phyloP scores from a whole-genome alignment of 2,113 vertebrate genomes.

The Xyrauchen texanus region DNA sequence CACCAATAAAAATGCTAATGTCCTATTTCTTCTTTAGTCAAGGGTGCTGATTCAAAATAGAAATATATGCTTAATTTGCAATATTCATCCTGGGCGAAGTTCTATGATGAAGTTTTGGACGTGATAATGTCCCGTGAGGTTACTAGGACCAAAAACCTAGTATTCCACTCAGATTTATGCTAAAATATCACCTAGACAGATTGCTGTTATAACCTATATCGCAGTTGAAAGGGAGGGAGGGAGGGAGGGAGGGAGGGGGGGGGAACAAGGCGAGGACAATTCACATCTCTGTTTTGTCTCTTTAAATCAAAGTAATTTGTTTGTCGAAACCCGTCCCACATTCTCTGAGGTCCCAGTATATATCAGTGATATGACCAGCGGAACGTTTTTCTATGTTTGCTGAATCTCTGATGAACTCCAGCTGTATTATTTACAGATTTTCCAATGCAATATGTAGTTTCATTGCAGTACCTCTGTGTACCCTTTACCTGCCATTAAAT shows the following conservation, averaged over 20 bases:
- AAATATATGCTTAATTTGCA: not conserved
- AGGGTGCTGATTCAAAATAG: slow-evolving; percentile 31
- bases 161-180: slow-evolving; percentile 2
- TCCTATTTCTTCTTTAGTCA: slow-evolving; percentile 26
- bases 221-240: not conserved
- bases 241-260: too few relatives aligned
- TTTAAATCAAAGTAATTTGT: slow-evolving; percentile 11
- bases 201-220: slow-evolving; percentile 32
- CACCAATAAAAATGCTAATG: slow-evolving; percentile 49
- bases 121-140: not conserved
- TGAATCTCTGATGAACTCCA: not conserved
- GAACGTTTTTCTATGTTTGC: not conserved
- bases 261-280: slow-evolving; percentile 4
- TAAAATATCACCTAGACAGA: slow-evolving; percentile 25
- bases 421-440: slow-evolving; percentile 7
- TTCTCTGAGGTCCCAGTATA: slow-evolving; percentile 1
- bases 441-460: not conserved
- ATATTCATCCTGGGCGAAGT: slow-evolving; percentile 26
- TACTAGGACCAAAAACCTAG: not conserved
- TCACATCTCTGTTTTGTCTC: not conserved
- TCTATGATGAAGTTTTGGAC: slow-evolving; percentile 1
- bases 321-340: not conserved
- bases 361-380: not conserved
- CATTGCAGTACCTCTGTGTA: not conserved
- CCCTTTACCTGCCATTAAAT: not conserved